Percentiles rank a stretch among this genome's conserved stretches.
Conservation (phyloP, 2,113 vertebrate genomes). For the Parotia lawesii region DNA sequence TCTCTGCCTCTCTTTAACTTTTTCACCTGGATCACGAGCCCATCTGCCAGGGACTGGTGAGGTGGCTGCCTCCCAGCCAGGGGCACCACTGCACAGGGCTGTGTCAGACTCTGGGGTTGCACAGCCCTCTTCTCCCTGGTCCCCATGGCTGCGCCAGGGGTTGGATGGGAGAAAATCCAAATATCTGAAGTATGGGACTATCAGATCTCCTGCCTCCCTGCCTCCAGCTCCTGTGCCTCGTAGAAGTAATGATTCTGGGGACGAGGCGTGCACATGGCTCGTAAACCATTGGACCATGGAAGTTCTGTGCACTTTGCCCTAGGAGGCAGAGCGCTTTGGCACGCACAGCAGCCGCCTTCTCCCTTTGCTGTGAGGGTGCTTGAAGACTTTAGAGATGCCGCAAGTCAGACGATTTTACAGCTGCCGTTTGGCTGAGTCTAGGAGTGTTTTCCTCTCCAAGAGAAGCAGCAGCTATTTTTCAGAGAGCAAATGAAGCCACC, state of each 20-base stretch:
- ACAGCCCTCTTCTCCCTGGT: rapidly evolving
- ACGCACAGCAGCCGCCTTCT: rapidly evolving
- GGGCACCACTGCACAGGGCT: background rate
- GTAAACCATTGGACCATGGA: background rate
- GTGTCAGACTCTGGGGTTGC: background rate
- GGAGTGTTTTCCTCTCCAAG: background rate
- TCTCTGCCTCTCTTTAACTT: background rate
- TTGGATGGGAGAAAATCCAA: background rate
- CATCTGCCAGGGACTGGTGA: background rate
- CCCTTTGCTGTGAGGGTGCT: background rate
- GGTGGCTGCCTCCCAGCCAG: background rate
- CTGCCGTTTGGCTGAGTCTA: background rate
- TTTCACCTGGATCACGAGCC: background rate
- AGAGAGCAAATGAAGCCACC: conserved; percentile 15
- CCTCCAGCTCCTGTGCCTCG: background rate
- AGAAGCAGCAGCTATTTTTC: conserved; percentile 16
- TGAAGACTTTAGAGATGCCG: background rate
- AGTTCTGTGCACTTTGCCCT: background rate
- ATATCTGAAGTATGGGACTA: background rate
- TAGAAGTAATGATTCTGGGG: background rate
- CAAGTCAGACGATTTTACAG: background rate
- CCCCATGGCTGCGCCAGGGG: rapidly evolving
- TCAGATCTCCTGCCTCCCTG: background rate
- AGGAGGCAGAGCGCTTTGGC: background rate
- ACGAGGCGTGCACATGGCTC: rapidly evolving